phyloP scores from a whole-genome alignment of 2,888 invertebrate species.

The Eugnorisma glareosa region DNA sequence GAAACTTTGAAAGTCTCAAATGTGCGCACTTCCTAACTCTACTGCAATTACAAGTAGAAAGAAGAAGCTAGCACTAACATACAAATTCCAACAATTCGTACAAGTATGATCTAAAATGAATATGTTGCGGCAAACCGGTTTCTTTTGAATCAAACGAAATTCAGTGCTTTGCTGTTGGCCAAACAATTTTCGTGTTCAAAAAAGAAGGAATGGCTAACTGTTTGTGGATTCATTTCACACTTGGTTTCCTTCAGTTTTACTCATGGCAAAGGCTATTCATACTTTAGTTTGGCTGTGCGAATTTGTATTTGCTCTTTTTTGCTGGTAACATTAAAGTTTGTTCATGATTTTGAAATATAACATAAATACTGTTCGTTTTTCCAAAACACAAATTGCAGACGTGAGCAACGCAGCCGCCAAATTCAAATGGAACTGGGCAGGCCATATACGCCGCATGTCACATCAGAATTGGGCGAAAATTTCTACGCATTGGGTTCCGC shows the following conservation, averaged over 20 bases:
- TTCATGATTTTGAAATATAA: not conserved
- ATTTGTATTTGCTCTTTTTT: conserved; percentile 22
- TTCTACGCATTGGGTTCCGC: too few relatives aligned
- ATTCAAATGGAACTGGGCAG: too few relatives aligned
- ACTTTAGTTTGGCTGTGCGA: conserved; percentile 16
- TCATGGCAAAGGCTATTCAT: conserved; percentile 51
- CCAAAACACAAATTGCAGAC: too few relatives aligned
- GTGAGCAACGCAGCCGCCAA: too few relatives aligned
- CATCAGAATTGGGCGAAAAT: too few relatives aligned
- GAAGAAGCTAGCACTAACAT: not conserved
- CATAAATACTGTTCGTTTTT: not conserved
- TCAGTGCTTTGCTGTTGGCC: conserved; percentile 52
- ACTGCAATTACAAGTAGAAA: conserved; percentile 9
- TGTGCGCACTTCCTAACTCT: conserved; percentile 8
- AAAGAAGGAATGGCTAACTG: conserved; percentile 55
- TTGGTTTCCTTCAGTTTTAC: conserved; percentile 63
- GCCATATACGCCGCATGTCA: too few relatives aligned
- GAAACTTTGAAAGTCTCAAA: not conserved
- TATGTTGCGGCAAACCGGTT: conserved; percentile 33
- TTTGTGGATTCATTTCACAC: conserved; percentile 65
- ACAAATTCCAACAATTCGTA: conserved; percentile 25
- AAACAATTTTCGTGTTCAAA: conserved; percentile 59
- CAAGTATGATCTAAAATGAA: conserved; percentile 26
- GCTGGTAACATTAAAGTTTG: not conserved
- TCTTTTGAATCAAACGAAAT: conserved; percentile 57